Conservation (phyloP, 2,888 invertebrate genomes). For the Scaptomyza parva region DNA sequence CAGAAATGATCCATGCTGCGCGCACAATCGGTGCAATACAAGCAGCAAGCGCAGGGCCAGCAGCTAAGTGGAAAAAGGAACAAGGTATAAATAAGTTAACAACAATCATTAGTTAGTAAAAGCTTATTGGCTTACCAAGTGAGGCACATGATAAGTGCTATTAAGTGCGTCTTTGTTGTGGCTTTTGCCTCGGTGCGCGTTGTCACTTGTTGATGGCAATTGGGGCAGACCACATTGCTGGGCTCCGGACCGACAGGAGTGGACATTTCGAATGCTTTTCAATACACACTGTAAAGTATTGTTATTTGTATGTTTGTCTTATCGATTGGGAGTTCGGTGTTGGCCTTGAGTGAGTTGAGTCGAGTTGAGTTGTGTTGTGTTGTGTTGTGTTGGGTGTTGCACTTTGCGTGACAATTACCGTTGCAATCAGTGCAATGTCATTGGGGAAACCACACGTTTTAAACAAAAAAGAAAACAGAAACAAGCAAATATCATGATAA, state of each 20-base stretch:
- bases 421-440: slow-evolving; percentile 28
- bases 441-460: slow-evolving; percentile 29
- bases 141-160: slow-evolving; percentile 79
- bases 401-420: slow-evolving; percentile 21
- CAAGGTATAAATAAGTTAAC: background rate
- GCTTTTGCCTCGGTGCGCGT: slow-evolving; percentile 82
- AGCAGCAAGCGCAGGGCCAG: slow-evolving; percentile 86
- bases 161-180: slow-evolving; percentile 80
- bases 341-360: slow-evolving; percentile 21
- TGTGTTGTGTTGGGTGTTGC: background rate
- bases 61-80: slow-evolving; percentile 62
- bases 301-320: background rate
- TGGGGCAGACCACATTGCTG: slow-evolving; percentile 83
- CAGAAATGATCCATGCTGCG: slow-evolving; percentile 87
- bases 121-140: slow-evolving; percentile 68
- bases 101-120: background rate
- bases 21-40: slow-evolving; percentile 87
- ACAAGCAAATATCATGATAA: slow-evolving; percentile 4
- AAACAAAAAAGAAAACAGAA: background rate
- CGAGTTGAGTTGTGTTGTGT: background rate
- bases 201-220: slow-evolving; percentile 84
- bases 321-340: slow-evolving; percentile 21
- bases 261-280: slow-evolving; percentile 61
- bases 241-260: slow-evolving; percentile 68
- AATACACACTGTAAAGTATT: background rate